These are phyloP conservation scores for Oxyruncus cristatus DNA, from an alignment of 2,113 vertebrate species.

Conservation along the genomic window DNA sequence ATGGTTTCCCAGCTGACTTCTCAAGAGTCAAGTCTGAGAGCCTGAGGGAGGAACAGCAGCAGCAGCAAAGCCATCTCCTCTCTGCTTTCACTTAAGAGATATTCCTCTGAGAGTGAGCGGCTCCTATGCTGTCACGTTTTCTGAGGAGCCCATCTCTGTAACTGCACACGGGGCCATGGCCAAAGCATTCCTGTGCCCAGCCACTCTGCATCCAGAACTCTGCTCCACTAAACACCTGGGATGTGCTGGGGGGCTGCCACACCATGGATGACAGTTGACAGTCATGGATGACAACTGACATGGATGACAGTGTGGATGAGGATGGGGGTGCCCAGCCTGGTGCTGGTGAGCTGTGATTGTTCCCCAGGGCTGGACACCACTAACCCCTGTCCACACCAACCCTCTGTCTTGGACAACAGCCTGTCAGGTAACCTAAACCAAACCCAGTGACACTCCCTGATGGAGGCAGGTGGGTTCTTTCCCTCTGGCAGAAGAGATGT, in stretches of 20 bases:
- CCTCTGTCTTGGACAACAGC: background rate
- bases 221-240: background rate
- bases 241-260: accelerated
- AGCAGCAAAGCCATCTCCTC: constrained; percentile 42
- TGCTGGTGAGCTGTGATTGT: background rate
- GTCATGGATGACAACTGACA: too few relatives aligned
- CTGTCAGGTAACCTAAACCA: background rate
- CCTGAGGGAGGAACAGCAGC: constrained; percentile 46
- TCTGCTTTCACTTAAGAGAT: constrained; percentile 21
- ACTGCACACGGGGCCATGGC: background rate
- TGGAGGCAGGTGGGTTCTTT: background rate
- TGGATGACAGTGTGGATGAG: background rate
- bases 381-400: background rate
- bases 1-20: constrained; percentile 42
- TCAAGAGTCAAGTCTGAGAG: constrained; percentile 24
- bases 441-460: background rate
- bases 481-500: background rate
- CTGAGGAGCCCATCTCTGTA: background rate
- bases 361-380: background rate
- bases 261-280: accelerated
- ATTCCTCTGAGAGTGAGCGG: background rate
- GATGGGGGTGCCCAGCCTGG: background rate
- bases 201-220: accelerated
- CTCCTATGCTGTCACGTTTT: background rate
- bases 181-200: background rate